Base-by-base conservation (phyloP, 2,113 vertebrate species). In the Pedetes capensis region DNA sequence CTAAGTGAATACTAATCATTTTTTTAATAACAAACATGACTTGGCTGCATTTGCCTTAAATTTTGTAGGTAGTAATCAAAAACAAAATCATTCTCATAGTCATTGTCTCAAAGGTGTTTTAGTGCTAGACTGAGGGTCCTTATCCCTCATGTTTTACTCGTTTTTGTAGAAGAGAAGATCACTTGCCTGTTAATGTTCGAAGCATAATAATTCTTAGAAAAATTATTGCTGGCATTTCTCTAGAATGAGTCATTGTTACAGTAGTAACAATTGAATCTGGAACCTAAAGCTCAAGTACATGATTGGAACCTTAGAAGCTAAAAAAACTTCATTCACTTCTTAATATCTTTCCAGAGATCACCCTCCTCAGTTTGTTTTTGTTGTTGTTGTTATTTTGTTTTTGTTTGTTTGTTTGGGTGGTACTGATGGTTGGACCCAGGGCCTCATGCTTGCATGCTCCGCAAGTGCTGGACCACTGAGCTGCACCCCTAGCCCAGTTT, bases 81-180 rank as follows among this genome's bases (percentile, higher is more conserved):
- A n/a, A n/a, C n/a, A n/a, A n/a, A n/a, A n/a, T n/a, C n/a, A n/a
- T n/a, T n/a, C n/a, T n/a, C n/a, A n/a, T n/a, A n/a, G n/a, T n/a
- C 18, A 37, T 66, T 79, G 11, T 25, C 66, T 76, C 20, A 11
- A 23, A 27, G 2, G 47, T 23, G 20, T 3, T 39, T 75, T 57
- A 44, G 1, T 13, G 6, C 5, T 23, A 34, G 18, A 2, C 2
- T 78, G 2, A 25, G 17, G 39, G 5, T 22, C 0, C 23, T 57
- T 22, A 39, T 17, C 6, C 23, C 11, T 37, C 32, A 22, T 25
- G 34, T 29, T 3, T 71, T 51, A 16, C n/a, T 29, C 13, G 37
- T 23, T 72, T n/a, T n/a, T 72, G 34, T 51, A 63, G 14, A 34
- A 85, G 34, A 51, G n/a, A 84, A 61, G 6, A 57, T 6, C 0